Conservation (phyloP, 2,113 vertebrate species). For the Cryptomyrus ogoouensis region DNA sequence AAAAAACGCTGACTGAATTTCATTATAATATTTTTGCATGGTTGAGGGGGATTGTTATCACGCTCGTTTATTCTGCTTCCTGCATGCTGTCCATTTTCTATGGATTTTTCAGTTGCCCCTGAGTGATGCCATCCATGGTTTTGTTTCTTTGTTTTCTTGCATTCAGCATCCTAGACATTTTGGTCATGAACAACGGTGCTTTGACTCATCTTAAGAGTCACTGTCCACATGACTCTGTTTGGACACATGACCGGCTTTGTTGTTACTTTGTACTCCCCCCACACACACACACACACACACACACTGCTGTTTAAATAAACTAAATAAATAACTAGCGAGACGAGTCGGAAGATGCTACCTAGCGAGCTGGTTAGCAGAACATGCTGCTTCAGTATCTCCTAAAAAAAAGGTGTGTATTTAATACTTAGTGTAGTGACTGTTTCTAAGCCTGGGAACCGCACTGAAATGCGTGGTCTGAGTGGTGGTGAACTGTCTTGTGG, state of each 20-base stretch:
- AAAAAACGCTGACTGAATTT: conserved; percentile 14
- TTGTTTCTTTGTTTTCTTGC: not conserved
- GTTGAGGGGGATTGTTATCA: not conserved
- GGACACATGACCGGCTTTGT: not conserved
- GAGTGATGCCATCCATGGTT: not conserved
- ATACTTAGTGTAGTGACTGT: not conserved
- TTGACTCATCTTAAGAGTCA: not conserved
- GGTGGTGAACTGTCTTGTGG: not conserved
- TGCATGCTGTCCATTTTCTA: not conserved
- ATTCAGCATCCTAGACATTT: not conserved
- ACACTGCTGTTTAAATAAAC: not conserved
- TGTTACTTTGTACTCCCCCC: no score
- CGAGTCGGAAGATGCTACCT: not conserved
- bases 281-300: no score
- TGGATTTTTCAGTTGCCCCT: not conserved
- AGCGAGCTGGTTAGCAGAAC: not conserved
- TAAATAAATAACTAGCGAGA: not conserved
- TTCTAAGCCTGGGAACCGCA: not conserved
- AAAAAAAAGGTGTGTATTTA: not conserved
- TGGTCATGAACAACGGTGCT: not conserved
- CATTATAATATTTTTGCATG: conserved; percentile 5
- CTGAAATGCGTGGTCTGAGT: not conserved
- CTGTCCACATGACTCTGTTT: not conserved
- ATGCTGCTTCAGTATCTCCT: not conserved
- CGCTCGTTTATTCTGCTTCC: not conserved